phyloP scores from a whole-genome alignment of 2,113 vertebrate genomes.

The Brachyistius frenatus region DNA sequence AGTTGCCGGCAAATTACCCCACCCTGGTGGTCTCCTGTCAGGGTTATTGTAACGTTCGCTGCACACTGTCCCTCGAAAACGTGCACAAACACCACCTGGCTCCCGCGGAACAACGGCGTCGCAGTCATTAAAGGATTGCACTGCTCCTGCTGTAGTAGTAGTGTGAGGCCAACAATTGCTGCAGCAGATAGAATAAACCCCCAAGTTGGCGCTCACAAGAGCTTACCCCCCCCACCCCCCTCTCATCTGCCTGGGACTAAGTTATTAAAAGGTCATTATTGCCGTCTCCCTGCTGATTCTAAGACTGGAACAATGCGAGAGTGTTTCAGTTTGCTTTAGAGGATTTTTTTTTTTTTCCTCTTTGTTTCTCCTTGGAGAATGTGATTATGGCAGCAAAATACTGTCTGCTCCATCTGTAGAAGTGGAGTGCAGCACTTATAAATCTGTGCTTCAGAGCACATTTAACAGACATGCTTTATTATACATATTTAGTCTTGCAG shows the following conservation, averaged over 20 bases:
- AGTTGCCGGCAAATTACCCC: conserved; percentile 67
- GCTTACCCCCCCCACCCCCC: conserved; percentile 67
- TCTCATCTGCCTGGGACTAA: conserved; percentile 60
- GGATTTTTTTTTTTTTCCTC: conserved; percentile 31
- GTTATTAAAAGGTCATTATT: conserved; percentile 82
- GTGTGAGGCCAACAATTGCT: conserved; percentile 59
- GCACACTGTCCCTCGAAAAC: conserved; percentile 44
- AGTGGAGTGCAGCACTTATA: conserved; percentile 14
- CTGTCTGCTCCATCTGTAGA: neutral
- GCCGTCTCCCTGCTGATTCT: conserved; percentile 64
- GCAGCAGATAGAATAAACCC: conserved; percentile 71
- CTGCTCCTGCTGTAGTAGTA: conserved; percentile 26
- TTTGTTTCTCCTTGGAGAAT: conserved; percentile 49
- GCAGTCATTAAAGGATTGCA: conserved; percentile 60
- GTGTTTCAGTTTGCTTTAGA: conserved; percentile 59
- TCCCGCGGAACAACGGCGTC: conserved; percentile 27
- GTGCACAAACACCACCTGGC: conserved; percentile 49
- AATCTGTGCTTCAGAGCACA: conserved; percentile 6
- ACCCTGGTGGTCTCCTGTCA: conserved; percentile 63
- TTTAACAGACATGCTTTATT: conserved; percentile 12
- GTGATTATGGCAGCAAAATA: conserved; percentile 53
- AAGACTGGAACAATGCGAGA: conserved; percentile 70
- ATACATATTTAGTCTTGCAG: neutral
- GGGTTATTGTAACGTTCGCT: conserved; percentile 36
- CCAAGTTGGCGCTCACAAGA: conserved; percentile 58